A percentile compares a stretch with the other conserved stretches of the same genome.
Evolutionary conservation across 2,113 vertebrate species (phyloP).

Genomic region (Rattus rattus): DNA sequence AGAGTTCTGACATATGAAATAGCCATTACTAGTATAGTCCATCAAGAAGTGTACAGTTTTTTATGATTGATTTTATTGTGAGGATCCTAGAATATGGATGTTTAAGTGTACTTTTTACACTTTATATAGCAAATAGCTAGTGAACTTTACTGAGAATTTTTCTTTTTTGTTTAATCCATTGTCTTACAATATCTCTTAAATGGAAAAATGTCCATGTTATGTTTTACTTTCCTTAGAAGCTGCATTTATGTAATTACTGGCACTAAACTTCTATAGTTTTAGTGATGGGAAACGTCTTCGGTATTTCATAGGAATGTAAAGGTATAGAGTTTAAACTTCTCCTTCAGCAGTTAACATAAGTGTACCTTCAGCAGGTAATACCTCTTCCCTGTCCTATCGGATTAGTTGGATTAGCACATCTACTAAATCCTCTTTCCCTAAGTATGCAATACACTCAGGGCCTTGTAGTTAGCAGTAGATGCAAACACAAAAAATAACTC

Average conservation of each 20-base stretch:
- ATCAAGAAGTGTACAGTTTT: constrained; percentile 25
- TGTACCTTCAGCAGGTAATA: not conserved
- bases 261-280: constrained; percentile 20
- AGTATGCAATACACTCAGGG: not conserved
- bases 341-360: not conserved
- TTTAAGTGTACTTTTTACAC: not conserved
- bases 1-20: not conserved
- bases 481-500: not conserved
- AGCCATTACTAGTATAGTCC: not conserved
- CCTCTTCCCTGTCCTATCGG: no score
- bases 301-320: not conserved
- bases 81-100: not conserved
- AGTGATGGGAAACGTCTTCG: not conserved
- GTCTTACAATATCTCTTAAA: not conserved
- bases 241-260: not conserved
- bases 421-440: not conserved
- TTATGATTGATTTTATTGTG: constrained; percentile 37
- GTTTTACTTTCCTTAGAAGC: not conserved
- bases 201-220: not conserved
- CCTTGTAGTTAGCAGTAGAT: not conserved
- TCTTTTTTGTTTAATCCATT: not conserved
- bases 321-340: not conserved
- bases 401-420: not conserved
- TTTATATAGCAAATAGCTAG: constrained; percentile 33
- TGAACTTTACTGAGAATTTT: not conserved